Percentiles rank a stretch among this genome's conserved stretches.
phyloP scores from a whole-genome alignment of 2,888 invertebrate species.

The Eurois occulta region DNA sequence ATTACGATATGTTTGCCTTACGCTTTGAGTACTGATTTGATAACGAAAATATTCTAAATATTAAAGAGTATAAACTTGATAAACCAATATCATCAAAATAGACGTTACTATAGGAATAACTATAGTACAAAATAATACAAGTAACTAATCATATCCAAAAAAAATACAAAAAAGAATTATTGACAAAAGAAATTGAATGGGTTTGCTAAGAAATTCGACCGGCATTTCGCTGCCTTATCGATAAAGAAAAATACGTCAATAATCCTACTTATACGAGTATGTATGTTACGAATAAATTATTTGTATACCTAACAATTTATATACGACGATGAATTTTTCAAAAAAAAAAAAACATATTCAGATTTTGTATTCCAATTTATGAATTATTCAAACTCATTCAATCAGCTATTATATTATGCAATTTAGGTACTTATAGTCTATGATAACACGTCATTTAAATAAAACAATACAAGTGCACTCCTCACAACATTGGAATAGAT shows the following conservation, averaged over 20 bases:
- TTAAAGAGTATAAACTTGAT: not conserved
- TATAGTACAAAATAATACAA: not conserved
- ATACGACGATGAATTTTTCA: too few species aligned
- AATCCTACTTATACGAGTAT: not conserved
- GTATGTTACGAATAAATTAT: conserved; percentile 2
- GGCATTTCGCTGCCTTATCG: too few species aligned
- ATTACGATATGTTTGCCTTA: not conserved
- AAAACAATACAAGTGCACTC: not conserved
- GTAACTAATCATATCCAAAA: rapidly evolving
- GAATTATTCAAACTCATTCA: not conserved
- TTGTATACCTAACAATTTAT: conserved; percentile 24
- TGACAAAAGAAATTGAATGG: not conserved
- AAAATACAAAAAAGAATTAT: not conserved
- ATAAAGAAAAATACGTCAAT: not conserved
- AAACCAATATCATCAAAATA: not conserved
- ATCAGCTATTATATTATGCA: not conserved
- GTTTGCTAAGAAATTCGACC: not conserved
- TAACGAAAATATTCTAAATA: not conserved
- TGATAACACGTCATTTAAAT: not conserved
- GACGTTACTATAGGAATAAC: not conserved
- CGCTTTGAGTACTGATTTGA: not conserved
- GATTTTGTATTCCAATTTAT: not conserved
- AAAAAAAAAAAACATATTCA: not conserved
- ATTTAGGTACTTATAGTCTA: not conserved
- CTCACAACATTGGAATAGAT: conserved; percentile 16